Percentiles rank a stretch among this genome's conserved stretches.
phyloP scores from a whole-genome alignment of 2,113 vertebrate species.

The Ivindomyrus marchei region DNA sequence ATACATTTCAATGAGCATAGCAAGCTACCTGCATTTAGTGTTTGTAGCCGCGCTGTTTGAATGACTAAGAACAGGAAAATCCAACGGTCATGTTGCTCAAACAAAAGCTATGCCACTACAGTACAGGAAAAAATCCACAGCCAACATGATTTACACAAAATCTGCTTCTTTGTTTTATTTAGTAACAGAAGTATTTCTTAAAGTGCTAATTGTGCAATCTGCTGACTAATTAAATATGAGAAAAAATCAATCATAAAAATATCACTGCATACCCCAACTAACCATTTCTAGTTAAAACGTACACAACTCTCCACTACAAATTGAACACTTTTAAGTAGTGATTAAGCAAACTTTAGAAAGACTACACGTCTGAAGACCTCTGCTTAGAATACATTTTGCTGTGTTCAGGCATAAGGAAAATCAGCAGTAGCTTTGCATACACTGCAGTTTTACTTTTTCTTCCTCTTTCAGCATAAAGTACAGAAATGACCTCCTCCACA shows the following conservation, averaged over 20 bases:
- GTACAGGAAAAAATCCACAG: not conserved
- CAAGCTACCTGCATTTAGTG: not conserved
- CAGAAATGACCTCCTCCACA: not conserved
- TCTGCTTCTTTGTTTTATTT: not conserved
- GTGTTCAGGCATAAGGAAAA: not conserved
- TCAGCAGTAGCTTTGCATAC: not conserved
- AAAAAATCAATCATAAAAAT: not conserved
- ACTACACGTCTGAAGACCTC: not conserved
- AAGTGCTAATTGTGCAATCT: not conserved
- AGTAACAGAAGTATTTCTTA: not conserved
- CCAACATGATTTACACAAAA: not conserved
- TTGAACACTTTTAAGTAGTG: not conserved
- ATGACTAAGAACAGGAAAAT: not conserved
- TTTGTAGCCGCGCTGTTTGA: not conserved
- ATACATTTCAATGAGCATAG: not conserved
- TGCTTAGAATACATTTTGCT: not conserved
- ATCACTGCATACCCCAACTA: not conserved
- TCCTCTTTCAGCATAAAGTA: not conserved
- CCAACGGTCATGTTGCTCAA: not conserved
- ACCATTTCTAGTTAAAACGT: not conserved
- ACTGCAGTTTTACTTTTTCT: not conserved
- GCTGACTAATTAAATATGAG: not conserved
- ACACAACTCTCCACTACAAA: not conserved
- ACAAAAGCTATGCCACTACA: not conserved
- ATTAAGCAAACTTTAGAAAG: not conserved